Percentiles rank a stretch among this genome's conserved stretches.
Conservation (phyloP, 2,888 invertebrate species). For the Heliconius cydno region DNA sequence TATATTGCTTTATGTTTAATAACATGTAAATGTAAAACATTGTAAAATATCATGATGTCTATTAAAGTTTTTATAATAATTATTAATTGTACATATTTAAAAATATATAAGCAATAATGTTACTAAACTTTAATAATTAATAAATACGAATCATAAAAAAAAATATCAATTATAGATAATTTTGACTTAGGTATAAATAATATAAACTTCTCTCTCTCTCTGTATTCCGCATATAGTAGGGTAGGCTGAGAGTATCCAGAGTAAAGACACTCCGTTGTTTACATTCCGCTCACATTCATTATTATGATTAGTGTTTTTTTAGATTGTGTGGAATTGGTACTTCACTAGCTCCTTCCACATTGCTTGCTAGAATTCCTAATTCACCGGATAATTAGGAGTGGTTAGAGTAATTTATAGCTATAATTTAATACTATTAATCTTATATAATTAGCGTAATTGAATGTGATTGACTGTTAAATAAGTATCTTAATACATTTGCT, state of each 20-base stretch:
- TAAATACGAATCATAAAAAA: too few species aligned
- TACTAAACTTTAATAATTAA: too few species aligned
- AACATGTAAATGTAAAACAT: neutral
- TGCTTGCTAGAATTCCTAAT: constrained; percentile 25
- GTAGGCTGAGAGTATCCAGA: neutral
- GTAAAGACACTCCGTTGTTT: neutral
- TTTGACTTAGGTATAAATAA: too few species aligned
- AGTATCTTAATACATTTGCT: neutral
- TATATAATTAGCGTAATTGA: constrained; percentile 32
- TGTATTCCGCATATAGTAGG: neutral
- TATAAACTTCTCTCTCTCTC: neutral
- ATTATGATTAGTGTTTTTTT: neutral
- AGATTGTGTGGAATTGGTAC: neutral
- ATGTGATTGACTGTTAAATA: constrained; percentile 8
- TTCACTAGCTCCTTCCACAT: neutral
- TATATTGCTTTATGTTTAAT: neutral
- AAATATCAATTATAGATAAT: too few species aligned
- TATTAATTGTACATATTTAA: neutral
- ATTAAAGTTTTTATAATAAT: neutral
- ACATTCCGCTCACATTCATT: neutral
- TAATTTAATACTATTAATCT: constrained; percentile 38
- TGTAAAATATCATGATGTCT: too few species aligned
- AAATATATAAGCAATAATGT: neutral
- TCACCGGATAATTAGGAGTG: constrained; percentile 41
- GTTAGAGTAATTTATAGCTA: constrained; percentile 39